Evolutionary conservation across 53 echinoderm and acorn worm species (phyloP).

Genomic region (Zoroaster sp.): DNA sequence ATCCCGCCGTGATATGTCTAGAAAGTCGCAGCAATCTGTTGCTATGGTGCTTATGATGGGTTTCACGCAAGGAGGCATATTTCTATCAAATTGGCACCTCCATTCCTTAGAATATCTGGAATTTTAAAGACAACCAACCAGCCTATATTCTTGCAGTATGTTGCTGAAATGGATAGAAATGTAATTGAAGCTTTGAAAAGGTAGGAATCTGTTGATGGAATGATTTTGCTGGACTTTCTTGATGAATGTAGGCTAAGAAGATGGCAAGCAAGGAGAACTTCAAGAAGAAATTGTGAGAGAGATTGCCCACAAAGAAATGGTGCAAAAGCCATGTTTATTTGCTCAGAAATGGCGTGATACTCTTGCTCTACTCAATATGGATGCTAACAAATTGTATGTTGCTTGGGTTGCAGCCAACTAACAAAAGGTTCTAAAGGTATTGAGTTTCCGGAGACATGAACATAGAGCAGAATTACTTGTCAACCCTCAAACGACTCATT

Average conservation of each 20-base stretch:
- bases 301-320: slow-evolving; percentile 8
- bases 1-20: too few species aligned
- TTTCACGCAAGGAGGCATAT: too few species aligned
- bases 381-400: not conserved
- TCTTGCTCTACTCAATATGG: not conserved
- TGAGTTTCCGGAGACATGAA: slow-evolving; percentile 20
- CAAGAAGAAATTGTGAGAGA: not conserved
- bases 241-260: not conserved
- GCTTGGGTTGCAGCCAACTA: not conserved
- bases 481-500: not conserved
- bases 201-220: too few species aligned
- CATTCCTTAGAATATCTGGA: too few species aligned
- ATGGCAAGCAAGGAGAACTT: not conserved
- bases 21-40: too few species aligned
- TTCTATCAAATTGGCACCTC: too few species aligned
- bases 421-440: slow-evolving; percentile 8
- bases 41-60: too few species aligned
- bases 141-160: too few species aligned
- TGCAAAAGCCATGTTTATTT: not conserved
- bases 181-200: too few species aligned
- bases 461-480: not conserved
- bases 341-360: not conserved
- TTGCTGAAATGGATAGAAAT: too few species aligned
- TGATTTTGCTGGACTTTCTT: too few species aligned
- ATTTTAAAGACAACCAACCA: too few species aligned